Base-by-base conservation (phyloP, 2,888 invertebrate genomes). In the Tetramorium bicarinatum region DNA sequence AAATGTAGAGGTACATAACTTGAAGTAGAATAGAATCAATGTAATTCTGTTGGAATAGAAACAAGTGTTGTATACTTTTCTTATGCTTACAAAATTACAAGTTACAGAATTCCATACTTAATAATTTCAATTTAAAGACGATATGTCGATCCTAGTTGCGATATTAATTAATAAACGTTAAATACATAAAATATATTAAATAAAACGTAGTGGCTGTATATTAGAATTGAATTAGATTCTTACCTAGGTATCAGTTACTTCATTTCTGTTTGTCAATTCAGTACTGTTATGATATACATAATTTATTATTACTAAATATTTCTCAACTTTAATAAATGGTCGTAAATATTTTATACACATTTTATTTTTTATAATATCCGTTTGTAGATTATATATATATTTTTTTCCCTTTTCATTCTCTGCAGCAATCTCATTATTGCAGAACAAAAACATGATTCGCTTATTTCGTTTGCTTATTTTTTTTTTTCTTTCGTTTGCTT, bases 391-490 rank as follows among this genome's bases (percentile, higher is more conserved):
- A 34, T 34, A 29, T 29, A 29, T 29, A 29, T 29, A 4, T 29
- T 4, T 29, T 4, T 29, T 29, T 34, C 0, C 29, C 29, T 34
- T 34, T 34, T 34, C 29, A 34, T 34, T 34, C 29, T 34, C 4
- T 34, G 4, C 4, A 71, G 44, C 18, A 59, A 64, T 66, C 54
- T 77, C 13, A 44, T 41, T 54, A 44, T 47, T 44, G 62, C 29
- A 67, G 44, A 29, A 34, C 11, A 69, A n/a, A 21, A 44, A 69
- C 69, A 79, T 59, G 77, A 56, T 21, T 67, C n/a, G 69, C 49
- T 77, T 56, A 44, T 44, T 38, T 44, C 7, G 34, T 44, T 47
- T 59, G 18, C 61, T 56, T 44, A n/a, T 52, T n/a, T 47, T 72
- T 54, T 15, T n/a, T n/a, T n/a, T n/a, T n/a, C n/a, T 44, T 38